A percentile compares a stretch with the other conserved stretches of the same genome.
Conservation (phyloP, 2,113 vertebrate species). For the Fulmarus glacialis region DNA sequence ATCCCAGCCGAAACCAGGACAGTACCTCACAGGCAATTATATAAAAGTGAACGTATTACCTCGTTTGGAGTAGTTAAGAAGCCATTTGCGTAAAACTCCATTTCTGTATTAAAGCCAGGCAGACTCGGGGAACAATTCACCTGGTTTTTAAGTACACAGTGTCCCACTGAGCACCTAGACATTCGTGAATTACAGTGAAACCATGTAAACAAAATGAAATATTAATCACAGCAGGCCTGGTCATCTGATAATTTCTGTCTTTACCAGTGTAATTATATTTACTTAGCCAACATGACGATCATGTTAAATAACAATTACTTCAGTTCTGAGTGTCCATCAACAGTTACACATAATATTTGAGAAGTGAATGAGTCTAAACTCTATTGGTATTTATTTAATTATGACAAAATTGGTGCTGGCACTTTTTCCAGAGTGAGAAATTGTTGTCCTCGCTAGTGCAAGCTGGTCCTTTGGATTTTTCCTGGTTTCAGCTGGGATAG, state of each 20-base stretch:
- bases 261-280: background rate
- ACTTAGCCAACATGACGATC: background rate
- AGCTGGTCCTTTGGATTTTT: background rate
- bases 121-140: background rate
- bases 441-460: fast-evolving
- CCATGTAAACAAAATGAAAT: background rate
- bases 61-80: background rate
- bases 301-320: background rate
- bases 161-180: background rate
- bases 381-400: background rate
- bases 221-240: background rate
- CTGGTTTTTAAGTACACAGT: background rate
- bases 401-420: background rate
- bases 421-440: background rate
- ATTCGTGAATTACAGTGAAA: background rate
- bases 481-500: background rate
- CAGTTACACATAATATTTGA: background rate
- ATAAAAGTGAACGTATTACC: background rate
- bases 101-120: background rate
- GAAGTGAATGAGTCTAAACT: background rate
- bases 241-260: background rate
- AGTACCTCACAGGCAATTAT: background rate
- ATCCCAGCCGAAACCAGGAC: too few species aligned
- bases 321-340: background rate
- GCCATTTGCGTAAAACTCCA: too few species aligned